These are phyloP conservation scores for Hystrix brachyura DNA, from an alignment of 2,113 vertebrate genomes.

Conservation along the genomic window DNA sequence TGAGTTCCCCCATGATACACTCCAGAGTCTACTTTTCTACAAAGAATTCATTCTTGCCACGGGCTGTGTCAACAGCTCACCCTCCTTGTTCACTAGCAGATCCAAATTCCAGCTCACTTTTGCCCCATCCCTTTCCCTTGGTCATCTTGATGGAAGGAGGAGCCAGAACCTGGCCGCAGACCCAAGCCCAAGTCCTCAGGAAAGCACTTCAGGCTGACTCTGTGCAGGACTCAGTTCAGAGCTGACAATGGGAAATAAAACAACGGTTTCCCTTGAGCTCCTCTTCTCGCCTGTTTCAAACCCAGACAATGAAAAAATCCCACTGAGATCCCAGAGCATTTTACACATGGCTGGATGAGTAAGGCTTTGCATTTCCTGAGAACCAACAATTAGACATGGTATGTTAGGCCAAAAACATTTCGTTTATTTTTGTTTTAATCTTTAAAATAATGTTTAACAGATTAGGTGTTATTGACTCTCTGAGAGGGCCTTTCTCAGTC, in stretches of 20 bases:
- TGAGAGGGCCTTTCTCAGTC: neutral
- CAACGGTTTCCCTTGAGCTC: neutral
- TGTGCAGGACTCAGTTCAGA: neutral
- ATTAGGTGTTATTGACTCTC: neutral
- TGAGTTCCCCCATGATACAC: neutral
- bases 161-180: neutral
- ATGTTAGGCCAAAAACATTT: conserved; percentile 5
- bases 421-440: conserved; percentile 40
- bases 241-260: conserved; percentile 30
- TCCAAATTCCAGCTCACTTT: neutral
- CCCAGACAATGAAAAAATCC: conserved; percentile 12
- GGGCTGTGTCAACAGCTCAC: neutral
- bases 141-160: neutral
- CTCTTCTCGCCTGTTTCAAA: neutral
- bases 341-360: neutral
- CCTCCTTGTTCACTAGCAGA: neutral
- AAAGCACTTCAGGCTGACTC: neutral
- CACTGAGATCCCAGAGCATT: conserved; percentile 1
- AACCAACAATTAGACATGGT: conserved; percentile 8
- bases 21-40: neutral
- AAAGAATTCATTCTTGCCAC: neutral
- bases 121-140: neutral
- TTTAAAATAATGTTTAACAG: conserved; percentile 50
- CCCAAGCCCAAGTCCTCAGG: neutral
- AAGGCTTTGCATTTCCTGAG: conserved; percentile 47